phyloP scores from a whole-genome alignment of 2,113 vertebrate species.

The Hirundichthys speculiger region DNA sequence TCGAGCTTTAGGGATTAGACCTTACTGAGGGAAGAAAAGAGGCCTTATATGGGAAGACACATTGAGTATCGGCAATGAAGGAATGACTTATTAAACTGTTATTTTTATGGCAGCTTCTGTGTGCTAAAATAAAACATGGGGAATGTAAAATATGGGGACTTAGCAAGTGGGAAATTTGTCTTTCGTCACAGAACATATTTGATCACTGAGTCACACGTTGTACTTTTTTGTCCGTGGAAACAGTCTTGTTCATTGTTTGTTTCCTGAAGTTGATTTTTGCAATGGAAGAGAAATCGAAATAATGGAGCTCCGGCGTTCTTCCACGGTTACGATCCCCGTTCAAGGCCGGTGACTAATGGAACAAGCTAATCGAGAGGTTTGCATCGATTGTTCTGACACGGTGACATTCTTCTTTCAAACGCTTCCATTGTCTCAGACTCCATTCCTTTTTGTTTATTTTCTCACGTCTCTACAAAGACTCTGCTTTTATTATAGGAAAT shows the following conservation, averaged over 20 bases:
- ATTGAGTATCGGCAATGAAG: conserved; percentile 19
- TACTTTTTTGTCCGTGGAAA: conserved; percentile 17
- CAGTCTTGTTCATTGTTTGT: conserved; percentile 20
- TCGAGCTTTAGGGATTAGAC: conserved; percentile 8
- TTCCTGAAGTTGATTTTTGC: conserved; percentile 14
- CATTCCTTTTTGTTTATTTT: conserved; percentile 53
- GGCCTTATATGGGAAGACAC: conserved; percentile 41
- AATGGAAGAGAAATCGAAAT: conserved; percentile 41
- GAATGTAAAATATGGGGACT: conserved; percentile 41
- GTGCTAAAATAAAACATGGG: conserved; percentile 14
- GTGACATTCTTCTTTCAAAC: conserved; percentile 13
- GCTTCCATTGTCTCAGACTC: conserved; percentile 54
- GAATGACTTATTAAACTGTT: conserved; percentile 36
- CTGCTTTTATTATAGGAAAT: conserved; percentile 43
- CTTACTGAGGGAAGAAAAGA: conserved; percentile 10
- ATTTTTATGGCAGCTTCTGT: conserved; percentile 25
- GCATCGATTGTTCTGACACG: conserved; percentile 47
- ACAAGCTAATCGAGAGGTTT: conserved; percentile 27
- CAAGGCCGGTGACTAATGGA: conserved; percentile 57
- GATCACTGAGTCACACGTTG: conserved; percentile 11
- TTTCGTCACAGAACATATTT: conserved; percentile 5
- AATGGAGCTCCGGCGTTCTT: neutral
- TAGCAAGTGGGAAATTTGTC: neutral
- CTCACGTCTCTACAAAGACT: conserved; percentile 40
- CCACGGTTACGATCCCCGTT: neutral